phyloP scores from a whole-genome alignment of 1,140 invertebrate species.

The Drosophila navojoa region DNA sequence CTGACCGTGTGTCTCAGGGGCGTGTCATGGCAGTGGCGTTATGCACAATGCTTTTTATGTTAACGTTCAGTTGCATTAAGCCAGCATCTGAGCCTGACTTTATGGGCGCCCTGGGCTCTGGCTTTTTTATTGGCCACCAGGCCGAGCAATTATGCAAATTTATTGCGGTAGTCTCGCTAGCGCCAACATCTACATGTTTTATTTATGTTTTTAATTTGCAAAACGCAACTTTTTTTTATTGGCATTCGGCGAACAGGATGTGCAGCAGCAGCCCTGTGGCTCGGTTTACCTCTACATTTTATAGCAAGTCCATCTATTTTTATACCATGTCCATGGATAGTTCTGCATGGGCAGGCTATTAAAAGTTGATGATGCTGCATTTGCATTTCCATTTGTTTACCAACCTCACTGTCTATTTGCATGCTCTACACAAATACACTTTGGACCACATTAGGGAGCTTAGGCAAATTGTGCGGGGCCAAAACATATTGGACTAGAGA shows the following conservation, averaged over 20 bases:
- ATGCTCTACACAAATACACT: conserved; percentile 45
- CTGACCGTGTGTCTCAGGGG: neutral
- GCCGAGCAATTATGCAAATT: conserved; percentile 35
- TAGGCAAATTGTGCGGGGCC: conserved; percentile 46
- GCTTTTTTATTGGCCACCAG: conserved; percentile 16
- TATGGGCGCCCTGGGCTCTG: conserved; percentile 10
- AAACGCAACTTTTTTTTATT: conserved; percentile 62
- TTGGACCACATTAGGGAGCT: conserved; percentile 38
- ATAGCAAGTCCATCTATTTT: neutral
- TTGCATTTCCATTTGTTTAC: conserved; percentile 65
- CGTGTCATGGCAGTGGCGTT: conserved; percentile 18
- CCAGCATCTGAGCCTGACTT: conserved; percentile 25
- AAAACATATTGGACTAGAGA: conserved; percentile 38
- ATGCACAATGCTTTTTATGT: conserved; percentile 28
- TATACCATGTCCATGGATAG: neutral
- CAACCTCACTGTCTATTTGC: conserved; percentile 42
- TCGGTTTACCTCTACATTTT: neutral
- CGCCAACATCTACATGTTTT: conserved; percentile 47
- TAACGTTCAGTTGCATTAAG: conserved; percentile 27
- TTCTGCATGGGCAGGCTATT: conserved; percentile 21
- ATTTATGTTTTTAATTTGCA: conserved; percentile 63
- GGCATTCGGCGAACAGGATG: conserved; percentile 10
- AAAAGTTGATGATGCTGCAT: conserved; percentile 46
- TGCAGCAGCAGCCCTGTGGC: conserved; percentile 1
- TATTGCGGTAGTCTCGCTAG: conserved; percentile 17